Conservation (phyloP, 2,113 vertebrate species). For the Castor canadensis region DNA sequence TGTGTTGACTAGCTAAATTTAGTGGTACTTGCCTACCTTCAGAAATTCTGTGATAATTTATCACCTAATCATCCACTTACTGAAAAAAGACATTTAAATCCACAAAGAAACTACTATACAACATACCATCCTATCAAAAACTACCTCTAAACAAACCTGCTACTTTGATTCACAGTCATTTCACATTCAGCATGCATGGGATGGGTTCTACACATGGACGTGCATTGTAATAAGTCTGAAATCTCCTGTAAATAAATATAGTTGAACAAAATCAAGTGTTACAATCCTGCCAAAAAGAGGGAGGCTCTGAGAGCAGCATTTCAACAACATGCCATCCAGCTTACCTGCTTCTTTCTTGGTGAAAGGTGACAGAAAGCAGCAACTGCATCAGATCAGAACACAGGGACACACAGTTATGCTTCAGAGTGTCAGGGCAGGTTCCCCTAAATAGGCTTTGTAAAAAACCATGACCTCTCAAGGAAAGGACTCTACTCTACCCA, state of each 20-base stretch:
- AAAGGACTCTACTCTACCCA: slow-evolving; percentile 8
- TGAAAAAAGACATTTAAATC: not conserved
- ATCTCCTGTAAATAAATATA: not conserved
- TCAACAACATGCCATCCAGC: not conserved
- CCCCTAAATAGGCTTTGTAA: not conserved
- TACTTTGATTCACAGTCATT: not conserved
- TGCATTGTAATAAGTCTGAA: not conserved
- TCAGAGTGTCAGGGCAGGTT: not conserved
- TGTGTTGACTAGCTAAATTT: not conserved
- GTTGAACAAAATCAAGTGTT: not conserved
- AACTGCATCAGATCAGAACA: not conserved
- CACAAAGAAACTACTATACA: not conserved
- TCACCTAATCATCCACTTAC: not conserved
- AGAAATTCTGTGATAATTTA: not conserved
- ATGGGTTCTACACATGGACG: not conserved
- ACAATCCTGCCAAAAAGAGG: not conserved
- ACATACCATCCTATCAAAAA: not conserved
- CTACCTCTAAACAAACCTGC: not conserved
- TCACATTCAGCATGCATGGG: not conserved
- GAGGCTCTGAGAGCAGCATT: not conserved
- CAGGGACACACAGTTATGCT: not conserved
- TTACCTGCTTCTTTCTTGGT: slow-evolving; percentile 6
- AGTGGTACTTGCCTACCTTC: not conserved
- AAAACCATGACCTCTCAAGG: not conserved
- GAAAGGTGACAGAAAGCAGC: not conserved